Conservation (phyloP, 2,113 vertebrate genomes). For the Phalacrocorax aristotelis region DNA sequence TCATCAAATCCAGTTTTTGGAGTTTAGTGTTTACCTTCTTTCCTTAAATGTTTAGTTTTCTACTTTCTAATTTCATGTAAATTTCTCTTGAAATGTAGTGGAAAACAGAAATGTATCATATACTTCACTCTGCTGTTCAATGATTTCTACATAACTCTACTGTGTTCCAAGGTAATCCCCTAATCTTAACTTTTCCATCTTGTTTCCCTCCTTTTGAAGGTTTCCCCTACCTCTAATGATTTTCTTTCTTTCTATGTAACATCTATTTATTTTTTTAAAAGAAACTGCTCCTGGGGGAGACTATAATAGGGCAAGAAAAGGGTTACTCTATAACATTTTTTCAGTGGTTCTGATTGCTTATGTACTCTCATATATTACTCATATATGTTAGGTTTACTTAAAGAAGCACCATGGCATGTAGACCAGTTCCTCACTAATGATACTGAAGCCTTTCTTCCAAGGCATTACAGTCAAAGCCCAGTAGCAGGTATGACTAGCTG, state of each 20-base stretch:
- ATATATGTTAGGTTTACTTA: not conserved
- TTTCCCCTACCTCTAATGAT: not conserved
- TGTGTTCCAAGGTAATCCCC: not conserved
- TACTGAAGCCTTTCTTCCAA: not conserved
- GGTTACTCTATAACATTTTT: not conserved
- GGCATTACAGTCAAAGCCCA: not conserved
- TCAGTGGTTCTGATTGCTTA: not conserved
- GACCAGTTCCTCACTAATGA: not conserved
- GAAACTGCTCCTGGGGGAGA: not conserved
- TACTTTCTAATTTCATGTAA: not conserved
- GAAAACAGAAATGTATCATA: not conserved
- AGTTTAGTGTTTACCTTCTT: not conserved
- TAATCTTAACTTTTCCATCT: not conserved
- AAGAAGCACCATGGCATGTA: not conserved
- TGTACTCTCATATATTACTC: not conserved
- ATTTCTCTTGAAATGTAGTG: not conserved
- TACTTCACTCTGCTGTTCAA: not conserved
- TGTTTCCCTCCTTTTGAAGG: not conserved
- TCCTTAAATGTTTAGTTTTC: not conserved
- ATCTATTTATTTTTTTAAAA: not conserved
- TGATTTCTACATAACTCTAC: not conserved
- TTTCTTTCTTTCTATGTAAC: not conserved
- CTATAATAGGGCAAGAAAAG: not conserved
- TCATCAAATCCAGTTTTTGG: not conserved
- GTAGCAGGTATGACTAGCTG: not conserved